Conservation (phyloP, 2,113 vertebrate genomes). For the Xenus cinereus region DNA sequence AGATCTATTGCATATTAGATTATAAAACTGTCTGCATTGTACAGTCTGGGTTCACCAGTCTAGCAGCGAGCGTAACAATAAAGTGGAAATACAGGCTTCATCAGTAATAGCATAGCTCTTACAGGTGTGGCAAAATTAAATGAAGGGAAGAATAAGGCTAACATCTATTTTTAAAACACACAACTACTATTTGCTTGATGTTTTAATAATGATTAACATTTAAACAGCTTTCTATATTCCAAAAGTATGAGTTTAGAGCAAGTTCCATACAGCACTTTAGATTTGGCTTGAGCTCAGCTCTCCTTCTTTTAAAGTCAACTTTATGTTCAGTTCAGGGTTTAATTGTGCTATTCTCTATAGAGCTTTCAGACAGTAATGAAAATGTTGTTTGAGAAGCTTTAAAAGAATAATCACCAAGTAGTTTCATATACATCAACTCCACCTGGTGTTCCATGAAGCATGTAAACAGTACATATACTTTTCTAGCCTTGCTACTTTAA, state of each 20-base stretch:
- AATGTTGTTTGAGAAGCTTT: neutral
- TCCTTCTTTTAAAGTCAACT: neutral
- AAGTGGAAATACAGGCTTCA: constrained; percentile 5
- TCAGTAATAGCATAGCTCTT: neutral
- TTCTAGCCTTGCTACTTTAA: neutral
- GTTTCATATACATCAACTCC: neutral
- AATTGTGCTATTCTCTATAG: neutral
- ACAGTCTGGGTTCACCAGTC: neutral
- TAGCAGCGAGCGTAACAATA: neutral
- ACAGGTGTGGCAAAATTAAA: constrained; percentile 10
- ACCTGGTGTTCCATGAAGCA: neutral
- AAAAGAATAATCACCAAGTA: neutral
- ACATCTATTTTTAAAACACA: neutral
- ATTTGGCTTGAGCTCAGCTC: neutral
- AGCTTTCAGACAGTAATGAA: neutral
- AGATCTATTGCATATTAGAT: neutral
- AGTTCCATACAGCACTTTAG: neutral
- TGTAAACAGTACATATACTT: neutral
- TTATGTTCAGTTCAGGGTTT: neutral
- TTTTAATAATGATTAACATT: neutral
- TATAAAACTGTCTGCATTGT: neutral
- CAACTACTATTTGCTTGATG: neutral
- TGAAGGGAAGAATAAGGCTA: neutral
- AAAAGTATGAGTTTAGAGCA: neutral
- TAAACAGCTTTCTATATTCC: neutral